Evolutionary conservation across 37 sponge, comb jelly and placozoan genomes (phyloP).

Genomic region (Cladorhizidae sp.): DNA sequence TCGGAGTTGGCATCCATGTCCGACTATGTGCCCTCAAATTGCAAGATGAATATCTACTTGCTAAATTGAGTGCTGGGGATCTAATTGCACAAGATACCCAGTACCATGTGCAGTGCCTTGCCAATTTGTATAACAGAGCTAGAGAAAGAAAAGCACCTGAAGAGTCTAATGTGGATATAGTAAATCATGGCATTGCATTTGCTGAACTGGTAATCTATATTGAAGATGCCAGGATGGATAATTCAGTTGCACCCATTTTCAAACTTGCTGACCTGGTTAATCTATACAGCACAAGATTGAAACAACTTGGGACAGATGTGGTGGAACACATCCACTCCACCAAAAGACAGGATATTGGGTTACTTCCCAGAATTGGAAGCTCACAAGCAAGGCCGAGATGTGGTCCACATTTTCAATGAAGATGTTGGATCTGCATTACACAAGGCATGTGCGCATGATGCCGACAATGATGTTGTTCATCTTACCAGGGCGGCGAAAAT

Average conservation of each 20-base stretch:
- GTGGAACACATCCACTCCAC: slow-evolving; percentile 1
- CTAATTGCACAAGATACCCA: slow-evolving; percentile 35
- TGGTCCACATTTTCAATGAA: slow-evolving; percentile 3
- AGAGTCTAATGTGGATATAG: background rate
- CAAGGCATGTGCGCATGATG: slow-evolving; percentile 23
- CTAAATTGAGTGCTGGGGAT: slow-evolving; percentile 14
- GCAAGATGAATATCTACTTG: slow-evolving; percentile 1
- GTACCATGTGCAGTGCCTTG: slow-evolving; percentile 25
- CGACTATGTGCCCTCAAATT: slow-evolving; percentile 21
- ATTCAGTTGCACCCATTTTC: slow-evolving; percentile 10
- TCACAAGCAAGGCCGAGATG: slow-evolving; percentile 27
- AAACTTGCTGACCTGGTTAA: slow-evolving; percentile 15
- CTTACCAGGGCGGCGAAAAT: slow-evolving; percentile 13
- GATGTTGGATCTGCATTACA: slow-evolving; percentile 13
- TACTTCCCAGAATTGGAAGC: slow-evolving; percentile 29
- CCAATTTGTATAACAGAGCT: slow-evolving; percentile 24
- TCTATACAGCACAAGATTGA: slow-evolving; percentile 22
- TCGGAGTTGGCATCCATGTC: slow-evolving; percentile 13
- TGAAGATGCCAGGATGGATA: background rate
- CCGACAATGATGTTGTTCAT: slow-evolving; percentile 17
- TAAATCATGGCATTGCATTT: background rate
- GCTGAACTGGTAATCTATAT: slow-evolving; percentile 8
- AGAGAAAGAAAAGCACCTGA: slow-evolving; percentile 2
- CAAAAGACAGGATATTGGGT: slow-evolving; percentile 20
- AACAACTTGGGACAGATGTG: slow-evolving; percentile 23